These are phyloP conservation scores for Hymenopus coronatus DNA, from an alignment of 2,888 invertebrate species.

Conservation along the genomic window DNA sequence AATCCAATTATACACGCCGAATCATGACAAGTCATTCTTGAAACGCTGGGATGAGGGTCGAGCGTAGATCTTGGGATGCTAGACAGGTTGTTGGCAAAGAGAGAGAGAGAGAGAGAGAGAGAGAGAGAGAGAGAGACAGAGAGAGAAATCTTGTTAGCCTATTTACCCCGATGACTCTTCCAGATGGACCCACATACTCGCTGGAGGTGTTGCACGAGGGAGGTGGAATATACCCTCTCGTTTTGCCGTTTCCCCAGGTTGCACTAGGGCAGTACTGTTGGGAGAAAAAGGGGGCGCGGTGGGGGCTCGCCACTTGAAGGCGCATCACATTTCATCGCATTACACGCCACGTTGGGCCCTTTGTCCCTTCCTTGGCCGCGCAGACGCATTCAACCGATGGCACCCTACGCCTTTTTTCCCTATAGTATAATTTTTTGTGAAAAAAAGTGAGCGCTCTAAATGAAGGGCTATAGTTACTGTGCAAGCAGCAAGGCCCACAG, in stretches of 20 bases:
- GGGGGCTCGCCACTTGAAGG: constrained; percentile 22
- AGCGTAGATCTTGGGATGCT: not conserved
- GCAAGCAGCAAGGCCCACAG: not conserved
- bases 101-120: not conserved
- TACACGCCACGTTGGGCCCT: constrained; percentile 30
- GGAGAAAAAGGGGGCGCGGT: not conserved
- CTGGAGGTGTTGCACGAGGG: not conserved
- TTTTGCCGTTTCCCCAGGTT: not conserved
- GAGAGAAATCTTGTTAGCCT: not conserved
- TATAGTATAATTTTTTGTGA: constrained; percentile 10
- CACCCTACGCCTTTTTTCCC: not conserved
- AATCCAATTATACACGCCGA: not conserved
- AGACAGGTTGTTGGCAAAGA: not conserved
- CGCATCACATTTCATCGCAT: constrained; percentile 32
- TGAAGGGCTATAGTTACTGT: constrained; percentile 7
- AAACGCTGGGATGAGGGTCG: not conserved
- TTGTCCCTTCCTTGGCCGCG: constrained; percentile 26
- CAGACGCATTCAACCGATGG: constrained; percentile 5
- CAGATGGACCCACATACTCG: not conserved
- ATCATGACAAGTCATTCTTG: not conserved
- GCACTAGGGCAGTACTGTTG: not conserved
- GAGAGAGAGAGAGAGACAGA: not conserved
- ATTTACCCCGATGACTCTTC: not conserved
- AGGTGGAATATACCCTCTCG: not conserved
- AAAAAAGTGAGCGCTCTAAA: constrained; percentile 9